Conservation (phyloP, 2,888 invertebrate genomes). For the Bombyx huttoni region DNA sequence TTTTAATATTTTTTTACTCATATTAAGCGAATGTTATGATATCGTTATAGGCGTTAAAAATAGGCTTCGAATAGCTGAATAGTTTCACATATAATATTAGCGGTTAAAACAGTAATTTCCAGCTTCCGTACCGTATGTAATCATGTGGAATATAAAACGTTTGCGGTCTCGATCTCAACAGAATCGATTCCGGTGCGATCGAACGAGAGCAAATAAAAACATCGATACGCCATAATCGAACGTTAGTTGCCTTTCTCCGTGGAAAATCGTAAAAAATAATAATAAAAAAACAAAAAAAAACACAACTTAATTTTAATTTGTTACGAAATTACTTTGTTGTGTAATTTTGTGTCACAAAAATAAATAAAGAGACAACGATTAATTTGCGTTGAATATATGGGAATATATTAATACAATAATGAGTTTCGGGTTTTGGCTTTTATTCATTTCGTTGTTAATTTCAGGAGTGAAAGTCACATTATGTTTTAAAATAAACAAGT, state of each 20-base stretch:
- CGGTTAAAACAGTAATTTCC: slow-evolving; percentile 16
- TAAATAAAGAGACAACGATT: background rate
- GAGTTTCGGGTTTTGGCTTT: background rate
- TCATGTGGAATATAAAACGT: slow-evolving; percentile 46
- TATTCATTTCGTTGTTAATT: background rate
- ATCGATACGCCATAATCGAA: slow-evolving; percentile 35
- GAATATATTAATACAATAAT: slow-evolving; percentile 11
- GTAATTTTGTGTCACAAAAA: slow-evolving; percentile 14
- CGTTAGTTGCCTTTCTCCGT: slow-evolving; percentile 23
- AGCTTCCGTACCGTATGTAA: slow-evolving; percentile 50
- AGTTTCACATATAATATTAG: slow-evolving; percentile 23
- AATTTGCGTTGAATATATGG: slow-evolving; percentile 13
- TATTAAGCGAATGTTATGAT: too few relatives aligned
- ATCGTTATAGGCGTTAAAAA: too few relatives aligned
- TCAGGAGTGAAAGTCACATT: background rate
- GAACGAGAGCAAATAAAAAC: slow-evolving; percentile 37
- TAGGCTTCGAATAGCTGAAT: background rate
- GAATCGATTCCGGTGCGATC: slow-evolving; percentile 35
- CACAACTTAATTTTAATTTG: slow-evolving; percentile 14
- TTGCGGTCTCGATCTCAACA: slow-evolving; percentile 29
- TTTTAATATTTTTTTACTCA: too few relatives aligned
- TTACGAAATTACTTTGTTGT: slow-evolving; percentile 27
- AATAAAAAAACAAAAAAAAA: background rate
- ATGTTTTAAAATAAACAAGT: slow-evolving; percentile 4
- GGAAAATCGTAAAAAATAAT: slow-evolving; percentile 8